Conservation (phyloP, 2,113 vertebrate genomes). For the Fulica atra region DNA sequence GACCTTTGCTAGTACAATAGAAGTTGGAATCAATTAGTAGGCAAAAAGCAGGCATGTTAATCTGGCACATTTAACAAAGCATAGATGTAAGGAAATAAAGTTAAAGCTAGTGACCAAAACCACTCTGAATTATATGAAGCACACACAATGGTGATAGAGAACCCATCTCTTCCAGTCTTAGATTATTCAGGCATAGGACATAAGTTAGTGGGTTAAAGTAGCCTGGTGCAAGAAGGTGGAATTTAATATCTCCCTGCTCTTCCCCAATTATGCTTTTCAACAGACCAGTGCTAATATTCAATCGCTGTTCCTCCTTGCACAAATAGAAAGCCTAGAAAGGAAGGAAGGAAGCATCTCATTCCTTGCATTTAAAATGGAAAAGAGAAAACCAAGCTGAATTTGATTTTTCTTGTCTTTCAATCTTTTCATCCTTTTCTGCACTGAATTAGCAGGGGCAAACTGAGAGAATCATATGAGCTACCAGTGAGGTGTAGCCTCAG, state of each 20-base stretch:
- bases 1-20: background rate
- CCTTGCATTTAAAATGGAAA: background rate
- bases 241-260: background rate
- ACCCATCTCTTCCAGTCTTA: background rate
- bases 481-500: background rate
- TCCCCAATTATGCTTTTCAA: background rate
- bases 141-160: no score
- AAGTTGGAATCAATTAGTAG: background rate
- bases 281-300: background rate
- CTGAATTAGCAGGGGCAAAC: background rate
- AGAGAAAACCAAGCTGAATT: background rate
- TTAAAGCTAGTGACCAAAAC: background rate
- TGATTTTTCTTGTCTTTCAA: background rate
- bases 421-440: background rate
- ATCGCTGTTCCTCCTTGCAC: background rate
- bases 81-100: background rate
- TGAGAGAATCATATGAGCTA: background rate
- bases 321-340: background rate
- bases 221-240: background rate
- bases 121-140: no score
- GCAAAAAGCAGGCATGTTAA: background rate
- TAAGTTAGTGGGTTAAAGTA: background rate
- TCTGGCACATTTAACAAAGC: no score
- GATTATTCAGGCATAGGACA: background rate
- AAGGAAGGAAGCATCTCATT: background rate